Conservation (phyloP, 1,140 invertebrate genomes). For the Drosophila auraria region DNA sequence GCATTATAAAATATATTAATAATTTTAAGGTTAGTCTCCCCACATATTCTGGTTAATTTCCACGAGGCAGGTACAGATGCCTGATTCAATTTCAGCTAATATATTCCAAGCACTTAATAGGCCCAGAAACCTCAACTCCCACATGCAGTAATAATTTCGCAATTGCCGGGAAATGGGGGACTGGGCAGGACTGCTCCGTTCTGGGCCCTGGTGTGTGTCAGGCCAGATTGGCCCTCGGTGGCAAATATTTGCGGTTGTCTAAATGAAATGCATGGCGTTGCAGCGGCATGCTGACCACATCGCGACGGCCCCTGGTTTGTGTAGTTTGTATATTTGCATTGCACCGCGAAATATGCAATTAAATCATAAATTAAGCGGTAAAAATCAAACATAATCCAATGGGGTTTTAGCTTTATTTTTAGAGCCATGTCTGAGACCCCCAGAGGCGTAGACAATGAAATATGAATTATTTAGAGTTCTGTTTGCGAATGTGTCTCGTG, state of each 20-base stretch:
- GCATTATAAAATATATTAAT: too few species aligned
- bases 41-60: too few species aligned
- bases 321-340: slow-evolving; percentile 42
- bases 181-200: too few species aligned
- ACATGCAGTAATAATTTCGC: slow-evolving; percentile 44
- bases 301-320: neutral
- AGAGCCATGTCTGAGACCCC: neutral
- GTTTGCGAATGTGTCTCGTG: too few species aligned
- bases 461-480: too few species aligned
- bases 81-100: too few species aligned
- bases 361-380: slow-evolving; percentile 78
- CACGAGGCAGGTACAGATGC: too few species aligned
- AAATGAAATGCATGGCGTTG: slow-evolving; percentile 74
- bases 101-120: neutral
- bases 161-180: neutral
- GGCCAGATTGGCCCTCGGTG: slow-evolving; percentile 64
- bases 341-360: slow-evolving; percentile 71
- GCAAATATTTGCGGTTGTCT: slow-evolving; percentile 83
- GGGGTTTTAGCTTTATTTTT: too few species aligned
- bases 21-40: too few species aligned
- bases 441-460: neutral
- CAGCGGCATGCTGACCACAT: slow-evolving; percentile 11
- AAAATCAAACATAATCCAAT: slow-evolving; percentile 65
- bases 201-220: slow-evolving; percentile 22
- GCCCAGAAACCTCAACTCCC: neutral